A percentile compares a stretch with the other conserved stretches of the same genome.
Evolutionary conservation across 2,888 invertebrate species (phyloP).

Genomic region (Orgyia antiqua): DNA sequence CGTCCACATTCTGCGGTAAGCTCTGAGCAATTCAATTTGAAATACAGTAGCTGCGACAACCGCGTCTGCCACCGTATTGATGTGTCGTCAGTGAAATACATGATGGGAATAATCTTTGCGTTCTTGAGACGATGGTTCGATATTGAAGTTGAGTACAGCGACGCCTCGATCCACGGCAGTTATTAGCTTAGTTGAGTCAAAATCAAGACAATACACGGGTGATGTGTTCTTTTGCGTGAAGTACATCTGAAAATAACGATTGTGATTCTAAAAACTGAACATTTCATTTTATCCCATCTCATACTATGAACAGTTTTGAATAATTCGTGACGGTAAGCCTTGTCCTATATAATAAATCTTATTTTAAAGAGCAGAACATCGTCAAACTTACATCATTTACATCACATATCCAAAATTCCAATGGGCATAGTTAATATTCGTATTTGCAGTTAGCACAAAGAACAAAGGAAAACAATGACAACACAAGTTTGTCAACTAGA

Average conservation of each 20-base stretch:
- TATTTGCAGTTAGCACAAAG: too few species aligned
- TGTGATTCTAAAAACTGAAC: too few species aligned
- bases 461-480: too few species aligned
- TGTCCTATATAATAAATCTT: too few species aligned
- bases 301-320: too few species aligned
- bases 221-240: slow-evolving; percentile 58
- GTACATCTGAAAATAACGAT: slow-evolving; percentile 56
- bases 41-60: slow-evolving; percentile 5
- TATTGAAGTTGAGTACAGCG: slow-evolving; percentile 49
- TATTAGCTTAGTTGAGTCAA: slow-evolving; percentile 51
- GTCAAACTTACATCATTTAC: too few species aligned
- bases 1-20: slow-evolving; percentile 5
- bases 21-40: slow-evolving; percentile 7
- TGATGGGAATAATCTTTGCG: slow-evolving; percentile 48
- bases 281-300: too few species aligned
- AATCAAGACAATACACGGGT: slow-evolving; percentile 63
- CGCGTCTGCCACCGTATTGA: slow-evolving; percentile 6
- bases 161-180: slow-evolving; percentile 58
- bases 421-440: too few species aligned
- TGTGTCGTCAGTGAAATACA: slow-evolving; percentile 39
- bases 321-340: too few species aligned
- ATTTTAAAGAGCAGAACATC: too few species aligned
- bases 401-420: too few species aligned
- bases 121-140: slow-evolving; percentile 23
- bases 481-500: too few species aligned